Evolutionary conservation across 2,113 vertebrate genomes (phyloP), one percentile per base, ranked within the genome.

Genomic region (Hemichromis elongatus): DNA sequence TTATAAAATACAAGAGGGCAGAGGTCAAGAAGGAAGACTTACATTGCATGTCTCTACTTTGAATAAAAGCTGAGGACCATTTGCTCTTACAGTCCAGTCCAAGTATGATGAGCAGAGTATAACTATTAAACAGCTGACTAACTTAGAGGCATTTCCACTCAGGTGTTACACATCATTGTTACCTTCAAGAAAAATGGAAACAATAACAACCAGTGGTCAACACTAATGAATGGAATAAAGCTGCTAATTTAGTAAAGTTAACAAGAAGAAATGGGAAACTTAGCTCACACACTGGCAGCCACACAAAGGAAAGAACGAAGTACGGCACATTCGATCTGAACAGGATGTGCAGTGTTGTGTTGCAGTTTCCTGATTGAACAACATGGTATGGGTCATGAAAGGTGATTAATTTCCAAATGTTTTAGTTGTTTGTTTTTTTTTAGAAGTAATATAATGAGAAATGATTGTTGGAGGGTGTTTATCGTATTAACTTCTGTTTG

Each of bases 271-370:
- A 45, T 70, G 66, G 37, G 66, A 10, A 70, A 42, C 40, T 47
- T 4, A 0, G 21, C 40, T 73, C 66, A 47, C 0, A 26, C 66
- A 47, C 14, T 3, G 66, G 14, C 40, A 28, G 8, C 13, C 21
- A 3, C 33, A 16, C 2, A 70, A 16, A 18, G 63, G 63, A 68
- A 68, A 45, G 63, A 26, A 70, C 2, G 0, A 2, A 70, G 21
- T 2, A 18, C 5, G 8, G 63, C 21, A 70, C 13, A 9, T 45
- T 26, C 2, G 13, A 26, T 70, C 66, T 28, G 66, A 70, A 11
- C 40, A 28, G 21, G 21, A 45, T 73, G 66, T 73, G 24, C 66
- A 18, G 66, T 18, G 40, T 28, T 45, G 40, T 73, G 40, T 47
- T 70, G 66, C 66, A 70, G 21, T 47, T 70, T 70, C 21, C 66